Conservation (phyloP, 2,888 invertebrate genomes). For the Oithona nana region DNA sequence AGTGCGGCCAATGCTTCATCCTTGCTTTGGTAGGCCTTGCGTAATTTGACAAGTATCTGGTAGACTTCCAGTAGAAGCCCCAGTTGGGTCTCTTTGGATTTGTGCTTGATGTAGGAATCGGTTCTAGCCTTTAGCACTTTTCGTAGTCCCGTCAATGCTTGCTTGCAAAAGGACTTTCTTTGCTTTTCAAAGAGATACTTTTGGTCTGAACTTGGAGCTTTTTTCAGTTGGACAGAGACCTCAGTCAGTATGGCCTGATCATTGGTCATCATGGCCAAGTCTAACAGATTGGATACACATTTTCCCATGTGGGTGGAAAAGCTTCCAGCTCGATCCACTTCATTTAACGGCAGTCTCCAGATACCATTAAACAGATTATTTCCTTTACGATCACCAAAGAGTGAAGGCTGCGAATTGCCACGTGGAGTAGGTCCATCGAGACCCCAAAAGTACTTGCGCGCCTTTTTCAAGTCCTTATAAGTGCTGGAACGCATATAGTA, state of each 20-base stretch:
- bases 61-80: not conserved
- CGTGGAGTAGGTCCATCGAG: constrained; percentile 27
- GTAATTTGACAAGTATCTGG: not conserved
- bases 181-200: not conserved
- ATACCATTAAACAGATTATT: constrained; percentile 54
- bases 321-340: constrained; percentile 78
- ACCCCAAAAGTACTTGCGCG: constrained; percentile 1
- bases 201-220: constrained; percentile 32
- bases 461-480: constrained; percentile 6
- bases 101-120: not conserved
- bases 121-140: not conserved
- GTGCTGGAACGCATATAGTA: constrained; percentile 51
- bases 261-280: constrained; percentile 53
- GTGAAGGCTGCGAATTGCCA: constrained; percentile 35
- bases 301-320: constrained; percentile 78
- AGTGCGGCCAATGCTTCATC: not conserved
- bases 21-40: not conserved
- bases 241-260: constrained; percentile 62
- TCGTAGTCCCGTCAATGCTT: not conserved
- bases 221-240: constrained; percentile 48
- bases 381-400: constrained; percentile 64
- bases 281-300: constrained; percentile 57
- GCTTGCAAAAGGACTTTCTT: not conserved
- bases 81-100: not conserved
- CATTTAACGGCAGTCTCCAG: constrained; percentile 72